A percentile compares a stretch with the other conserved stretches of the same genome.
Evolutionary conservation across 2,888 invertebrate genomes (phyloP).

Genomic region (Mystacides longicornis): DNA sequence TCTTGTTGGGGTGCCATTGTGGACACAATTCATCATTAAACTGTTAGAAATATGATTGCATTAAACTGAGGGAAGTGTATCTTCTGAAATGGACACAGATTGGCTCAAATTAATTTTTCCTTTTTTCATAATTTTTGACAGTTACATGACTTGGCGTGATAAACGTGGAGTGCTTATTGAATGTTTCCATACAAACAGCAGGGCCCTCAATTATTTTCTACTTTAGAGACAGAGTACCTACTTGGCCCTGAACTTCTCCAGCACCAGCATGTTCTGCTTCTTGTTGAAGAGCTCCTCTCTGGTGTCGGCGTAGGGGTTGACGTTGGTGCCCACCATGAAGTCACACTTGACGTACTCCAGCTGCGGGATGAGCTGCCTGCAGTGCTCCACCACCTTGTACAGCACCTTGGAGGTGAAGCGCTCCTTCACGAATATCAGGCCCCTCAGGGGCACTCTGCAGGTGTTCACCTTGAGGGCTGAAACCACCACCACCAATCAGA

Average conservation of each 20-base stretch:
- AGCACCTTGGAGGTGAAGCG: constrained; percentile 71
- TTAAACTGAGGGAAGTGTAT: too few species aligned
- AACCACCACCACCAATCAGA: too few species aligned
- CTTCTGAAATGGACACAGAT: too few species aligned
- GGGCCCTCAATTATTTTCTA: background rate
- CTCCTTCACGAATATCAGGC: constrained; percentile 65
- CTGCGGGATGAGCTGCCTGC: constrained; percentile 39
- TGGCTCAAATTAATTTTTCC: too few species aligned
- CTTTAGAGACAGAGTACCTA: constrained; percentile 29
- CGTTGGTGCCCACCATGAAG: constrained; percentile 63
- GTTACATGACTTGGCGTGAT: too few species aligned
- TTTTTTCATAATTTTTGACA: too few species aligned
- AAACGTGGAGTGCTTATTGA: too few species aligned
- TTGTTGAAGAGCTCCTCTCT: constrained; percentile 48
- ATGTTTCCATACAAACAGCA: too few species aligned
- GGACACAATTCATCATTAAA: too few species aligned
- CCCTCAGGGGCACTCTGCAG: constrained; percentile 48
- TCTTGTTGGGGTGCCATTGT: too few species aligned
- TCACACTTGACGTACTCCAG: constrained; percentile 57
- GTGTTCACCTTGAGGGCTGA: constrained; percentile 32
- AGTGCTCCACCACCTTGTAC: constrained; percentile 56
- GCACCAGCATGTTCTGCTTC: constrained; percentile 47
- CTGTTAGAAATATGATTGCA: too few species aligned
- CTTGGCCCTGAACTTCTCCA: constrained; percentile 44
- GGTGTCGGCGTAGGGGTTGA: constrained; percentile 49